Evolutionary conservation across 1,140 invertebrate genomes (phyloP), one percentile per base, ranked within the genome.

Genomic region (Zaprionus capensis): DNA sequence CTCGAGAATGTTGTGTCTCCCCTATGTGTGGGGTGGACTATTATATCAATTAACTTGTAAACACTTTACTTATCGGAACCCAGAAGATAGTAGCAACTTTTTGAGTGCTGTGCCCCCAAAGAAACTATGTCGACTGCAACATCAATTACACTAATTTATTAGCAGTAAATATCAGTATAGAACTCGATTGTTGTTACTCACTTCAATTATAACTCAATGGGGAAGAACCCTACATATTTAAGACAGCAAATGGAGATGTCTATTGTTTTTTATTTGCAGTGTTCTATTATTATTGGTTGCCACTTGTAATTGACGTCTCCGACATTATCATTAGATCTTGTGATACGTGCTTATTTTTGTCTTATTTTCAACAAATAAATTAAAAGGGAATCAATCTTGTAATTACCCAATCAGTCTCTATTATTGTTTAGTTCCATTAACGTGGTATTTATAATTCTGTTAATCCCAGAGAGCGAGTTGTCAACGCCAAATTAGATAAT

Each of bases 41-140:
- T 82, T 86, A 73, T 63, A 80, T 80, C 64, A 87, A 86, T 86
- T 87, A 86, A 73, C 66, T 80, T 71, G 79, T 73, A 82, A 82
- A 80, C 80, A 86, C 66, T 64, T 72, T 64, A 76, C 62, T 87
- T 76, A 65, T 71, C 55, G 34, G 44, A 65, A 65, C 26, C 38
- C 58, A 11, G n/a, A 20, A 46, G 61, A 44, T 59, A 55, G 24
- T 14, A 20, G 11, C 55, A 63, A 17, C 24, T 53, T 26, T 53
- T 46, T 9, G 41, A 46, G 41, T 46, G 41, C 17, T 12, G n/a
- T 9, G 17, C 22, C 44, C 14, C 7, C 5, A 41, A 44, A 44
- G n/a, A 46, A 46, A 24, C 20, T 17, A 9, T 17, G 36, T 53
- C 20, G n/a, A 22, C 17, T 41, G 7, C 53, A 58, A 17, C 55